Base-by-base conservation (phyloP, 2,113 vertebrate genomes). In the Tretioscincus oriximinensis region DNA sequence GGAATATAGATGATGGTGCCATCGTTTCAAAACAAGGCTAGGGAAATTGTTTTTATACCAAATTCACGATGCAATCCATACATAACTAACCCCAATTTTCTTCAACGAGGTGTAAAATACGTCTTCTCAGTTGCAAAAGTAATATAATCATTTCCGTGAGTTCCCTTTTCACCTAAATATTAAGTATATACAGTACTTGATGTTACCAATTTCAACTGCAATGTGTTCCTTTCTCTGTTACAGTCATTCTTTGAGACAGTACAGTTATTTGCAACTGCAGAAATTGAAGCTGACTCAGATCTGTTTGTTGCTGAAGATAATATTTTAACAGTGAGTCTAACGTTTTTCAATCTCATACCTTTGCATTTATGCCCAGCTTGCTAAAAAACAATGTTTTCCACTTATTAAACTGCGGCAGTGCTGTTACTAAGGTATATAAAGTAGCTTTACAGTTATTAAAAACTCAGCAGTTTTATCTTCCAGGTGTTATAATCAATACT, bases 181-280 rank as follows among this genome's bases (percentile, higher is more conserved):
- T 10, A 49, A 51, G 14, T 69, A 16, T 47, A 45, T 63, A 29
- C 16, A 26, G 1, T 24, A 24, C 18, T 11, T 67, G 11, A 79
- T 6, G 83, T 3, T 14, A 28, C 22, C 10, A 0, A 84, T 87
- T 68, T 73, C 1, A 64, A 69, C 8, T 76, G 63, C 9, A 2
- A 68, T 84, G 67, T 92, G 86, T 87, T 14, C 24, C 1, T 78
- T 87, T 76, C 93, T 89, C 14, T 88, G 5, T 92, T 92, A 76
- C 77, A 99, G 98, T 95, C 95, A 14, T 87, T 88, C 9, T 98
- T 97, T 90, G 97, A 97, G 92, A 94, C 90, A 2, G 18, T 96
- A 26, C 91, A 95, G 51, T 91, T 99, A 80, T 94, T 89, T 20
- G 90, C 94, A 85, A 90, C 80, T 12, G 92, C 96, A 63, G 91